A percentile compares a stretch with the other conserved stretches of the same genome.
Conservation (phyloP, 2,888 invertebrate species). For the Acleris literana region DNA sequence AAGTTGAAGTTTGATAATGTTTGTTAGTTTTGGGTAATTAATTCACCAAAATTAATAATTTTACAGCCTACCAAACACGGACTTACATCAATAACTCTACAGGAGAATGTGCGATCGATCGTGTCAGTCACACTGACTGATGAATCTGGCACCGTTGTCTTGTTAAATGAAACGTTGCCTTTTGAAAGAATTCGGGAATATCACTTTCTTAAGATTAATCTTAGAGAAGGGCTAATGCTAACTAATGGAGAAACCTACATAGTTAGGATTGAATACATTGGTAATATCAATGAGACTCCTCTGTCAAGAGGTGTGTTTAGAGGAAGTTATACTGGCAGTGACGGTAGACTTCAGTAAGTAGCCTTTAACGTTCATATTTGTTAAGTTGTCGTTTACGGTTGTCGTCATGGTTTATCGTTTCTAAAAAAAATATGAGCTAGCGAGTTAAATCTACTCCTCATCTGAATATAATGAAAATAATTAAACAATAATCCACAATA, state of each 20-base stretch:
- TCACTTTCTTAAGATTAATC: conserved; percentile 66
- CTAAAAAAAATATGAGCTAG: too few species aligned
- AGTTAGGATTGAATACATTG: conserved; percentile 61
- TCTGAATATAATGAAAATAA: too few species aligned
- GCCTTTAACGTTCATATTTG: background rate
- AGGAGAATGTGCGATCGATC: conserved; percentile 69
- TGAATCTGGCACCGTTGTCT: conserved; percentile 43
- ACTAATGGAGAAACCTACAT: conserved; percentile 51
- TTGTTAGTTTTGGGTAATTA: background rate
- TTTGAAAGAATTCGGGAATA: conserved; percentile 58
- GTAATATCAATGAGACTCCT: conserved; percentile 76
- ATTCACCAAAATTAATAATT: conserved; percentile 5
- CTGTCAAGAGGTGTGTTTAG: conserved; percentile 73
- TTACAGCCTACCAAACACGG: conserved; percentile 58
- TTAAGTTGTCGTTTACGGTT: too few species aligned
- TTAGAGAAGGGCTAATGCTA: conserved; percentile 55
- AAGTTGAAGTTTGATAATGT: background rate
- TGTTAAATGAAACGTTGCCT: conserved; percentile 45
- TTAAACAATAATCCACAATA: too few species aligned
- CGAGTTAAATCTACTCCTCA: too few species aligned
- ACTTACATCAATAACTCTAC: conserved; percentile 57
- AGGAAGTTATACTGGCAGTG: conserved; percentile 62
- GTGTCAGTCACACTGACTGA: conserved; percentile 49
- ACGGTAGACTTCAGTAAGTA: conserved; percentile 64
- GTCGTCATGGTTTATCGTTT: too few species aligned